Percentiles rank a stretch among this genome's conserved stretches.
Conservation (phyloP, 1,140 invertebrate species). For the Heterodera schachtii region DNA sequence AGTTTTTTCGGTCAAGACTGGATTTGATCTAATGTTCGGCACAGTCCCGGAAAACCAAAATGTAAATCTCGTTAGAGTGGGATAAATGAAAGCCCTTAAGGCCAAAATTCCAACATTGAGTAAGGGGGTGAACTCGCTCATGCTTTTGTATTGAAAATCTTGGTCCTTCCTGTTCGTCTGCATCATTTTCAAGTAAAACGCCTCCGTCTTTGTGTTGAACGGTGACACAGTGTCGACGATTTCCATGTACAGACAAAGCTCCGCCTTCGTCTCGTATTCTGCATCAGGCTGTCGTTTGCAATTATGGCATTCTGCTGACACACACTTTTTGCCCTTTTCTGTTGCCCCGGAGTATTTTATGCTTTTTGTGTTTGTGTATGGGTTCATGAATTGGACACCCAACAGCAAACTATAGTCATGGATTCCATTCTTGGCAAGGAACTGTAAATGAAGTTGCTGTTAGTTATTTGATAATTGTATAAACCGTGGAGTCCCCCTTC, state of each 20-base stretch:
- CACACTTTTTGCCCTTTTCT: no score
- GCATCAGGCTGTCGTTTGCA: not conserved
- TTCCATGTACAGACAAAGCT: not conserved
- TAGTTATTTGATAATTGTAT: no score
- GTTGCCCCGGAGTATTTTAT: not conserved
- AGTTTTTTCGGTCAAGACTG: no score
- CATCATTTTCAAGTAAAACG: not conserved
- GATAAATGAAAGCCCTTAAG: no score
- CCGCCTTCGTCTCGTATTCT: not conserved
- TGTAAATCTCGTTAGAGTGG: no score
- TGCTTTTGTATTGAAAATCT: not conserved
- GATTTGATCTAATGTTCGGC: no score
- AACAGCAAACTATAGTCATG: not conserved
- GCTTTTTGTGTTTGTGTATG: no score
- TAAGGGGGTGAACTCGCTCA: not conserved
- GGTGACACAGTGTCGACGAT: not conserved
- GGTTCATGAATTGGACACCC: not conserved
- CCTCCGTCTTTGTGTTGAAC: not conserved
- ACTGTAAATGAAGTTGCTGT: not conserved
- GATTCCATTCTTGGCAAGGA: not conserved
- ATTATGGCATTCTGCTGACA: not conserved
- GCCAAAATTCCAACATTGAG: no score
- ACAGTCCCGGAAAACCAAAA: no score
- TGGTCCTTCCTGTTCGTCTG: not conserved
- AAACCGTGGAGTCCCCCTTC: no score